Evolutionary conservation across 2,797 vertebrate genomes (phyloP), one percentile per base, ranked within the genome.

Genomic region (Notolepis coatsorum): DNA sequence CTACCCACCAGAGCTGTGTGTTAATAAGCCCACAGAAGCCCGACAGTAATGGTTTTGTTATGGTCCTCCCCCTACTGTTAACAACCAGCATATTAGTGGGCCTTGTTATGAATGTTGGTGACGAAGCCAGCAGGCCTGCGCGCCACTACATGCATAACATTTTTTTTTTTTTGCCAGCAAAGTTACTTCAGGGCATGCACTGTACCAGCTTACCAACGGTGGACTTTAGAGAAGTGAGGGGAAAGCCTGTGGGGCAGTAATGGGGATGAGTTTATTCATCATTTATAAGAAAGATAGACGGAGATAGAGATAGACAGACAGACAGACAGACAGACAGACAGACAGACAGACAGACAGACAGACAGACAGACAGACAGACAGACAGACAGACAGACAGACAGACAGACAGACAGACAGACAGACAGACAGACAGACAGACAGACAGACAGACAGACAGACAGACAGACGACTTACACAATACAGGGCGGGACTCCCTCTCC

Each of bases 401-500:
- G n/a, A n/a, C n/a, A n/a, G n/a, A n/a, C n/a, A n/a, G n/a, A n/a
- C n/a, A n/a, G n/a, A n/a, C n/a, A n/a, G n/a, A n/a, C n/a, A n/a
- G n/a, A n/a, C n/a, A n/a, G n/a, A n/a, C n/a, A n/a, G n/a, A n/a
- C n/a, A n/a, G n/a, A n/a, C n/a, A n/a, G n/a, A n/a, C n/a, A n/a
- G n/a, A n/a, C n/a, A n/a, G n/a, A n/a, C n/a, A n/a, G n/a, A n/a
- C n/a, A n/a, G n/a, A n/a, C n/a, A n/a, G n/a, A n/a, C 18, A 20
- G 9, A 9, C 2, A 17, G 5, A 1, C 7, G 31, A 93, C 96
- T 96, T 88, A 99, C 97, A 65, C 91, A 37, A 94, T 86, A 75
- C 97, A 99, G 0, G 94, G 91, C 1, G 89, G 87, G 1, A 92
- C 81, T 0, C 81, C 91, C 0, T 97, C 94, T 66, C 91, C 93